Evolutionary conservation across 2,888 invertebrate genomes (phyloP), one percentile per base, ranked within the genome.

Genomic region (Caprella mutica): DNA sequence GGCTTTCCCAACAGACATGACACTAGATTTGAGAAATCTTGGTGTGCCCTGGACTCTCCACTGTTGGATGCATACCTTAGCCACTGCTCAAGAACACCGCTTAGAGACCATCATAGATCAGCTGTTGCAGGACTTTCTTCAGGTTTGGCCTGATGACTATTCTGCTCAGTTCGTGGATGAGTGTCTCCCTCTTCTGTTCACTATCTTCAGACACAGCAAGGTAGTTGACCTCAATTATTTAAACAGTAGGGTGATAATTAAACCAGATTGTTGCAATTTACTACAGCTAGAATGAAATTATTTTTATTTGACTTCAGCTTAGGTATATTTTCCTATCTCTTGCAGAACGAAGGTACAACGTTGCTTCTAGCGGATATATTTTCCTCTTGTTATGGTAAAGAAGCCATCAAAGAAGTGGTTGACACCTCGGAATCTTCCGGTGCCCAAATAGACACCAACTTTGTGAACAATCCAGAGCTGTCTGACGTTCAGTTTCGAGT

Each of bases 401-500:
- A 89, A 73, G 77, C 84, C 1, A 86, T 89, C 65, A 86, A 86
- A 67, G 77, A 81, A 0, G 81, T 84, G n/a, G 77, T 81, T 67
- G 83, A 83, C 68, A 68, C 67, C 14, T 66, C 69, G 6, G 59
- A 69, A 24, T 76, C 77, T 24, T 70, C 70, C 27, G 81, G 83
- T 35, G 85, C 89, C 0, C 77, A 89, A 59, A 89, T 91, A 67
- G 92, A 93, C 75, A 87, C 90, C 0, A 85, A 87, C 70, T 93
- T 89, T 74, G 90, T 93, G 65, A 93, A 92, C 76, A 92, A 91
- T 75, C 87, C 90, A 0, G 89, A 90, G 69, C 77, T 92, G 35
- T 89, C 89, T 67, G 92, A 92, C 71, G 90, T 92, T 27, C 89
- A 89, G 56, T 92, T 92, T 73, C 80, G 89, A 69, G 90, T 92